These are phyloP conservation scores for Anser brachyrhynchus DNA, from an alignment of 2,113 vertebrate genomes.

Conservation along the genomic window DNA sequence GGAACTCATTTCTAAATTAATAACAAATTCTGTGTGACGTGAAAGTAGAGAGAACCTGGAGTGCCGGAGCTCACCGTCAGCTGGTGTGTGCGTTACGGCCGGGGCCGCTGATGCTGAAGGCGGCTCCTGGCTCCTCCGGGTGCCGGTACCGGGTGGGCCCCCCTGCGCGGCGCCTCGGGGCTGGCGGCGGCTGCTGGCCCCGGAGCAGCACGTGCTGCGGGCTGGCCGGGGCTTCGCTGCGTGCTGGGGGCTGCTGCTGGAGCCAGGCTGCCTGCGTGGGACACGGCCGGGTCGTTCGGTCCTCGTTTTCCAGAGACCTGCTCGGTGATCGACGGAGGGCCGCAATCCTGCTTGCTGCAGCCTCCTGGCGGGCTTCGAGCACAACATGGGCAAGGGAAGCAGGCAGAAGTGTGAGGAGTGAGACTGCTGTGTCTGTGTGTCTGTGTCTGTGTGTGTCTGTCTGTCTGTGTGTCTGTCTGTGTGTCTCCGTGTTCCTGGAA, in stretches of 20 bases:
- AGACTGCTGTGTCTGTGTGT: neutral
- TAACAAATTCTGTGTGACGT: rapidly evolving
- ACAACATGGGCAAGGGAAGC: neutral
- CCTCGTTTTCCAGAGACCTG: neutral
- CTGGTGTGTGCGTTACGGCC: rapidly evolving
- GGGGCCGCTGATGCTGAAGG: no score
- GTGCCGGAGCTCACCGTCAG: neutral
- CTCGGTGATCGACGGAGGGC: rapidly evolving
- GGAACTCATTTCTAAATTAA: rapidly evolving
- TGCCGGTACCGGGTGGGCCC: neutral
- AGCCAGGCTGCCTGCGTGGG: neutral
- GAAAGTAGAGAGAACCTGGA: rapidly evolving
- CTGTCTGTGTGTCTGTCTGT: no score
- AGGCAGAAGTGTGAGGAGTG: neutral
- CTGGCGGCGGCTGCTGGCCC: neutral
- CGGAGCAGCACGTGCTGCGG: no score
- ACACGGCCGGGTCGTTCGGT: neutral
- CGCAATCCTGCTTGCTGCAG: neutral
- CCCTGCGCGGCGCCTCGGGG: no score
- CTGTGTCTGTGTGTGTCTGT: no score
- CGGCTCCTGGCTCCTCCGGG: neutral
- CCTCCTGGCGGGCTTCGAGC: neutral
- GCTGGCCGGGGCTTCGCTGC: rapidly evolving
- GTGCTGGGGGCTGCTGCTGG: no score
- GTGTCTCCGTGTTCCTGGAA: neutral